Evolutionary conservation across 2,888 invertebrate species (phyloP), one percentile per base, ranked within the genome.

Genomic region (Entomobrya multifasciata): DNA sequence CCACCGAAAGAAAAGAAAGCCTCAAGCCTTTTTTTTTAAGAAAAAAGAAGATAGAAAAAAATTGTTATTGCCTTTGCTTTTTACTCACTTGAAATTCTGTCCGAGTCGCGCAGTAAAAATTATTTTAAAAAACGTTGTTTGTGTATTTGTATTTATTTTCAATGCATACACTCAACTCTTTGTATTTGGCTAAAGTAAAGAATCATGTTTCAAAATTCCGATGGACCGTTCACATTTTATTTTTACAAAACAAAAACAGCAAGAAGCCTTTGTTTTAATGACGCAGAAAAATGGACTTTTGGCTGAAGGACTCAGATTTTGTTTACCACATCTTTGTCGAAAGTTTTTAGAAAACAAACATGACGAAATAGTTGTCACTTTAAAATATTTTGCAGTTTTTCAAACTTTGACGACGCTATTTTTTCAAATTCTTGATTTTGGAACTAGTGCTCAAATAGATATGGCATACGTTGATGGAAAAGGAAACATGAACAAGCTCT

Each of bases 41-140:
- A 60, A 22, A n/a, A 25, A 67, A 65, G 49, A 8, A 2, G 11
- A 27, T n/a, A 17, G 44, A 44, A 41, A 77, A 52, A 76, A 72
- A 72, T 6, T 72, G 72, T 74, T 74, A 74, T 74, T 74, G 74
- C 74, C 36, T 55, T 74, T 22, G 25, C 20, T 27, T n/a, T n/a
- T n/a, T 41, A 62, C 86, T 76, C 86, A 86, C 86, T 86, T 86
- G 86, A 86, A 86, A 86, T 86, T 86, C 86, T 86, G 86, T 80
- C 76, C 81, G 79, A 86, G 80, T 81, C 25, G 82, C 25, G 82
- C 74, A 41, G 20, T 79, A 52, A 79, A 65, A 79, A 6, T 20
- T 57, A 36, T 36, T 6, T 36, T 6, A 44, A 41, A 70, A 65
- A 65, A 41, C 0, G 11, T 41, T 17, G n/a, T 36, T 36, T 67